phyloP scores from a whole-genome alignment of 2,113 vertebrate genomes.

The Lichenostomus cassidix region DNA sequence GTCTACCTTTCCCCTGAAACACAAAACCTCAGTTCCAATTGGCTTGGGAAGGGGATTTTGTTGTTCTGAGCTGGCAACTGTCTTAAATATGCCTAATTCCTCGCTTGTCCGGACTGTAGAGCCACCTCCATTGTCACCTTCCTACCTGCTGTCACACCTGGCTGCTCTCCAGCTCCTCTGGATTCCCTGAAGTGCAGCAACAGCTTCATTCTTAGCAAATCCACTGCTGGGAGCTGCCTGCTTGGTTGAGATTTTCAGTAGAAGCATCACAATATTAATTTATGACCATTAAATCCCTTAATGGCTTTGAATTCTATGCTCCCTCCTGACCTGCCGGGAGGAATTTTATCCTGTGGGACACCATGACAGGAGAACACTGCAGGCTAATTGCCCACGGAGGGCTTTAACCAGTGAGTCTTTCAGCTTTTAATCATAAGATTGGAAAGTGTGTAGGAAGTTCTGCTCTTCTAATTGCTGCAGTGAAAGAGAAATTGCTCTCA shows the following conservation, averaged over 20 bases:
- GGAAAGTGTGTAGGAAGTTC: not conserved
- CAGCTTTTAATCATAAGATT: not conserved
- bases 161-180: not conserved
- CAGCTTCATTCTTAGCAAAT: not conserved
- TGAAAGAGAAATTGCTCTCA: not conserved
- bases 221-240: not conserved
- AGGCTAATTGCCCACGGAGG: not conserved
- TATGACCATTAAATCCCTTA: not conserved
- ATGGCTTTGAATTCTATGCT: not conserved
- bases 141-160: not conserved
- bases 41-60: not conserved
- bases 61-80: not conserved
- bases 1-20: not conserved
- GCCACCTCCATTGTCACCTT: not conserved
- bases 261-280: not conserved
- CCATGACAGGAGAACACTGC: not conserved
- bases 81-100: fast-evolving
- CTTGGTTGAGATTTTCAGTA: not conserved
- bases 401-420: not conserved
- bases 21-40: not conserved
- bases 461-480: not conserved
- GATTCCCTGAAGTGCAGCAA: not conserved
- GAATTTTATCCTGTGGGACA: not conserved
- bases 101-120: fast-evolving
- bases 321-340: not conserved